These are phyloP conservation scores for Anableps anableps DNA, from an alignment of 2,797 vertebrate species.

Conservation along the genomic window DNA sequence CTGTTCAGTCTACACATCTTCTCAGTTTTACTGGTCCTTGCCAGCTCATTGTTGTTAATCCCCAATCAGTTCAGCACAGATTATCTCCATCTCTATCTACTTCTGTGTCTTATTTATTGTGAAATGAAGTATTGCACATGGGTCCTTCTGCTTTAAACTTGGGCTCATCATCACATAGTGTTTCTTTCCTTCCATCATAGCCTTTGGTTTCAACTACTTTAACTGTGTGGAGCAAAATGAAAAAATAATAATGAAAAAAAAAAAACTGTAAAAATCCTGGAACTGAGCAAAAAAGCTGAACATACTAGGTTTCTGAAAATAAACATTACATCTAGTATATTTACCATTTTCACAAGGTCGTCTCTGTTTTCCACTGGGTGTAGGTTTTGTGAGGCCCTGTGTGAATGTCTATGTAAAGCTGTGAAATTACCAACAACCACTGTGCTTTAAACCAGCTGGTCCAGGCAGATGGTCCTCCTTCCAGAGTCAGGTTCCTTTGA, in stretches of 20 bases:
- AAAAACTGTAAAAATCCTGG: neutral
- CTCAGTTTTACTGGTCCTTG: too few species aligned
- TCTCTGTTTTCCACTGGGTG: neutral
- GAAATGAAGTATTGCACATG: too few species aligned
- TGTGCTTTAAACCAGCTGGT: neutral
- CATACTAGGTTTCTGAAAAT: neutral
- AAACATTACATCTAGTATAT: neutral
- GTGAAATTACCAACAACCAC: neutral
- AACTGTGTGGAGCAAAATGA: neutral
- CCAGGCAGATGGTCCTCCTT: neutral
- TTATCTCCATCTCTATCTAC: too few species aligned
- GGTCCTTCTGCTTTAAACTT: too few species aligned
- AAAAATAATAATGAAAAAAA: neutral
- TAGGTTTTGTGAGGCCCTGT: neutral
- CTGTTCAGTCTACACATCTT: too few species aligned
- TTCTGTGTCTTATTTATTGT: too few species aligned
- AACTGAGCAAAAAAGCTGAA: neutral
- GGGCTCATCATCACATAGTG: too few species aligned
- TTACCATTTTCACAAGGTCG: neutral
- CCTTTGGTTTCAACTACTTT: neutral
- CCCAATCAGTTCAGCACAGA: too few species aligned
- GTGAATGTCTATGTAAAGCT: neutral
- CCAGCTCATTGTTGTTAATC: too few species aligned
- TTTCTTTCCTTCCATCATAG: too few species aligned
- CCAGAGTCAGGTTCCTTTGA: neutral